These are phyloP conservation scores for Beaufortia kweichowensis DNA, from an alignment of 2,113 vertebrate species.

Conservation along the genomic window DNA sequence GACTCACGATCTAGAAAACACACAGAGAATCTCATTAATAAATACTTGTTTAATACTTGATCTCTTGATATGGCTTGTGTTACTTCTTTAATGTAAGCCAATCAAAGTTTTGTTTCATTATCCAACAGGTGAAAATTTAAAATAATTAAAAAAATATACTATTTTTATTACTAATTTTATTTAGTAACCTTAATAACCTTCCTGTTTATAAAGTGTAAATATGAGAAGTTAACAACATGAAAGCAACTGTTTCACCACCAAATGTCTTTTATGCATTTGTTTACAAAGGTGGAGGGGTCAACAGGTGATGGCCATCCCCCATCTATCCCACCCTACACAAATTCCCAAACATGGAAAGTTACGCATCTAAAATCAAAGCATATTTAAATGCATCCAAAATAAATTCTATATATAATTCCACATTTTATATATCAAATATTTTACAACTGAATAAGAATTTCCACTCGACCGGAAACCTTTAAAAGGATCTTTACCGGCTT, in stretches of 20 bases:
- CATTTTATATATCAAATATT: background rate
- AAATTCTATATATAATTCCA: no score
- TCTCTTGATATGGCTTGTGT: no score
- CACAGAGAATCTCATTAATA: conserved; percentile 1
- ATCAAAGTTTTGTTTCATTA: no score
- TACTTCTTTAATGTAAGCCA: no score
- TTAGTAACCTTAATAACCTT: background rate
- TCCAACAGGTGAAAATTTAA: no score
- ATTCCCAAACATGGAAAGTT: no score
- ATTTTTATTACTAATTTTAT: no score
- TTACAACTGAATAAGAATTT: conserved; percentile 24
- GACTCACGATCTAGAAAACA: conserved; percentile 83
- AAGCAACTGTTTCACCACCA: conserved; percentile 64
- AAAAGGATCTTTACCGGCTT: conserved; percentile 46
- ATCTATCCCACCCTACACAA: background rate
- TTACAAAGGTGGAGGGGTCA: conserved; percentile 56
- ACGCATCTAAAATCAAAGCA: no score
- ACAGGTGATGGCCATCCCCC: conserved; percentile 60
- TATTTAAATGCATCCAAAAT: no score
- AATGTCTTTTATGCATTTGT: conserved; percentile 66
- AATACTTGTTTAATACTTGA: no score
- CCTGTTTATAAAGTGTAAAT: conserved; percentile 23
- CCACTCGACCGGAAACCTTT: conserved; percentile 55
- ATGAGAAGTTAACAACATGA: conserved; percentile 47
- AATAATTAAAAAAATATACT: no score